Evolutionary conservation across 92 coral and sea anemone species (phyloP).

Genomic region (Chrysogorgia sp.): DNA sequence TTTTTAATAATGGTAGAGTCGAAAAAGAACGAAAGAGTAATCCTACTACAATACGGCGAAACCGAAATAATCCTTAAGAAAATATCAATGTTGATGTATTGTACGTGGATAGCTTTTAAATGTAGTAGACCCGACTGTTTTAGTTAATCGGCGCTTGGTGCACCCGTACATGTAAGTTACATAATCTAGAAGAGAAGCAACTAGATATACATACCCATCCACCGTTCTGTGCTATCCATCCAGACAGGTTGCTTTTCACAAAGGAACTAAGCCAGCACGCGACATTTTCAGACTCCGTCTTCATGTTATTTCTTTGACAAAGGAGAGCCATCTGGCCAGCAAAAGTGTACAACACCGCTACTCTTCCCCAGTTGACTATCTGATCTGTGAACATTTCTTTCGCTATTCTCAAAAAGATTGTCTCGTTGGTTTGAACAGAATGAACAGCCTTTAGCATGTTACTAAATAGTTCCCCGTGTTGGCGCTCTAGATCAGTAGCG

Average conservation of each 20-base stretch:
- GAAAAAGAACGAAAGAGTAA: background rate
- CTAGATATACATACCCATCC: constrained; percentile 83
- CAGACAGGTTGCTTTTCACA: constrained; percentile 58
- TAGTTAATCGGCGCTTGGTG: too few species aligned
- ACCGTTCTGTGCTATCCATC: constrained; percentile 82
- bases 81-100: background rate
- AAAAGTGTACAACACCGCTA: constrained; percentile 79
- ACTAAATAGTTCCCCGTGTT: constrained; percentile 76
- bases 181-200: background rate
- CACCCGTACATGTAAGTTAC: too few species aligned
- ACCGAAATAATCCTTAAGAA: background rate
- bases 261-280: constrained; percentile 75
- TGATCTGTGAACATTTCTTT: constrained; percentile 76
- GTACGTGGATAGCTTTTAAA: background rate
- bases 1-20: constrained; percentile 14
- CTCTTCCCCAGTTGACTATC: constrained; percentile 89
- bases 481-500: constrained; percentile 74
- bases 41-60: background rate
- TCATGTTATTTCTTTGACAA: constrained; percentile 60
- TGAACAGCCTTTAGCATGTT: constrained; percentile 77
- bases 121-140: too few species aligned
- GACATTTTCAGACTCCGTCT: constrained; percentile 55
- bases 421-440: constrained; percentile 49
- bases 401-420: constrained; percentile 65
- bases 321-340: constrained; percentile 78